Evolutionary conservation across 2,797 vertebrate genomes (phyloP), one percentile per base, ranked within the genome.

Genomic region (Odontamblyopus rebecca): DNA sequence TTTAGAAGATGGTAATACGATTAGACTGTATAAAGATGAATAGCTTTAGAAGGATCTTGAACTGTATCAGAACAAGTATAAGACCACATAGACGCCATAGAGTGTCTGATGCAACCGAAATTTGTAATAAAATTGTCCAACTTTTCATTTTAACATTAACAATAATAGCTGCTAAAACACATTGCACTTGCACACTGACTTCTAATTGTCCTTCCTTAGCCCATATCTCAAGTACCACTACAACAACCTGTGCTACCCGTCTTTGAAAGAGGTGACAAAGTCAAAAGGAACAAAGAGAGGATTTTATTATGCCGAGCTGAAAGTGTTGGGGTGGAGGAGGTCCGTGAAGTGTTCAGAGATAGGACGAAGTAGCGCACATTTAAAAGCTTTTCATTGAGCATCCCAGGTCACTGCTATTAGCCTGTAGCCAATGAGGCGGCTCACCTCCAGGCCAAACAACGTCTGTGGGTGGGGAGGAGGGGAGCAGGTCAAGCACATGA

Each of bases 381-480:
- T 75, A 79, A 71, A 83, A 72, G 75, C 69, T 84, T 65, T 86
- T 84, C 75, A 78, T 68, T 76, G 74, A 79, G 53, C n/a, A 41
- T 67, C 44, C 27, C 71, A 82, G 84, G 86, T 86, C 78, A 70
- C 62, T 0, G 77, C 80, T 85, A 78, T 88, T 86, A 88, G 81
- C 80, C 80, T 57, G 69, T 2, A 76, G 69, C 76, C 79, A 84
- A 84, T 72, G 78, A 86, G 76, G 78, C 74, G 48, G 48, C 74
- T 72, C 71, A 76, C 86, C 77, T 69, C 41, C 0, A 76, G 82
- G 67, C 65, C 78, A 77, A 87, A 82, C 64, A 80, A 79, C 71
- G 79, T 74, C 82, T 70, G 83, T 82, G 70, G 78, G 79, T 18
- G 76, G 84, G 23, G 68, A 71, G 3, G 1, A 61, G 56, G 62